Evolutionary conservation across 2,797 vertebrate species (phyloP), one percentile per base, ranked within the genome.

Genomic region (Etheostoma nigrum): DNA sequence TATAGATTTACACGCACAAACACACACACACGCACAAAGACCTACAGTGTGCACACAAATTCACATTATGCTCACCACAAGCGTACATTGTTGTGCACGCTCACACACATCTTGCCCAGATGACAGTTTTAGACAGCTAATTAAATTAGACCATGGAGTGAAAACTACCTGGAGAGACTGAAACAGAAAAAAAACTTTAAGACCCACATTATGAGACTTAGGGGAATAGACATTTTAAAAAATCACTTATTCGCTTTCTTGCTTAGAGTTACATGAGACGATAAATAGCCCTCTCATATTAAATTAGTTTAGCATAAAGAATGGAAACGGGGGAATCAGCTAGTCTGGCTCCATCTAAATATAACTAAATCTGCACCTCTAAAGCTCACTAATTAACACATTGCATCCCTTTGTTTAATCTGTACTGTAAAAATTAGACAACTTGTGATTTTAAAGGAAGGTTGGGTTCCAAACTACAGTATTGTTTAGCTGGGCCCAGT

Each of bases 71-170:
- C 73, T 73, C 14, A 27, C 74, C 54, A 73, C 76, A 70, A 68
- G 77, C 19, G 7, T 23, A 25, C 15, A 19, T 47, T 44, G 48
- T 47, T 21, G 59, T 54, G 51, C 51, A 70, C 68, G 63, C 62
- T 30, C 63, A 6, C 62, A 69, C 67, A 45, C 65, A 73, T 49
- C 67, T 81, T 63, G 68, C 71, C 33, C 42, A 66, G 76, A 89
- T 86, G 83, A 84, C 86, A 88, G 81, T 82, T 78, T 81, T 57
- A 76, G 78, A 84, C 74, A 74, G 86, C 76, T 86, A 93, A 92
- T 91, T 93, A 91, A 88, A 90, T 75, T 42, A 83, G 57, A 81
- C 74, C 72, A 81, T 58, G 62, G 72, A 85, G 78, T 70, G 79
- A 88, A 87, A 87, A 63, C 64, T 75, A 77, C 69, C 51, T 59